Evolutionary conservation across 2,797 vertebrate species (phyloP), one percentile per base, ranked within the genome.

Genomic region (Syngnathus acus): DNA sequence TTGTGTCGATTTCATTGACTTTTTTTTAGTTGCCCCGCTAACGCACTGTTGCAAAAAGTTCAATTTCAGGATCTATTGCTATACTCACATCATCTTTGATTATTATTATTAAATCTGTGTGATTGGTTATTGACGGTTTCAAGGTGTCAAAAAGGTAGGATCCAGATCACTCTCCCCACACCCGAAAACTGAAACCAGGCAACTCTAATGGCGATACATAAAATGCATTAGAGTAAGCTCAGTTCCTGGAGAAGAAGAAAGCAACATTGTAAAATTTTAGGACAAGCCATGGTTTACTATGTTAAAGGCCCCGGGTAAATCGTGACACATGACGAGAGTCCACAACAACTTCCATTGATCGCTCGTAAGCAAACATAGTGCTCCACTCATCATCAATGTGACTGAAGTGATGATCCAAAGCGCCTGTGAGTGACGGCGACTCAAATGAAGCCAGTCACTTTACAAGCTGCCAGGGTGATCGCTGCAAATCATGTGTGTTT

Each of bases 401-500:
- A 78, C 73, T 69, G 67, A 59, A 78, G 58, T 65, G 64, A 79
- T 65, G 72, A 55, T 67, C 54, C 67, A 61, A 73, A 72, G 40
- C 40, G 21, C 13, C 40, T 26, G 63, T 43, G 39, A 54, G 64
- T 26, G 48, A 32, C 73, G 72, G 75, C 61, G 77, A 81, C 64
- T 84, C 67, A 81, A 78, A 78, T 68, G 38, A 70, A 82, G 76
- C 78, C 76, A 71, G 77, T 65, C 79, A 74, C 66, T 65, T 51
- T 72, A 69, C 69, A 54, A 67, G 51, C 45, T 65, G 79, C 79
- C 82, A 83, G 68, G 65, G 68, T 65, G 72, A 71, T 67, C 73
- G 86, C 84, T 70, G 79, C 62, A 73, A 83, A 81, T 82, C 75
- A 75, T 72, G 55, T 77, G 74, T 83, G 78, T 80, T 86, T 82